Base-by-base conservation (phyloP, 2,888 invertebrate species). In the Agrotis ipsilon region DNA sequence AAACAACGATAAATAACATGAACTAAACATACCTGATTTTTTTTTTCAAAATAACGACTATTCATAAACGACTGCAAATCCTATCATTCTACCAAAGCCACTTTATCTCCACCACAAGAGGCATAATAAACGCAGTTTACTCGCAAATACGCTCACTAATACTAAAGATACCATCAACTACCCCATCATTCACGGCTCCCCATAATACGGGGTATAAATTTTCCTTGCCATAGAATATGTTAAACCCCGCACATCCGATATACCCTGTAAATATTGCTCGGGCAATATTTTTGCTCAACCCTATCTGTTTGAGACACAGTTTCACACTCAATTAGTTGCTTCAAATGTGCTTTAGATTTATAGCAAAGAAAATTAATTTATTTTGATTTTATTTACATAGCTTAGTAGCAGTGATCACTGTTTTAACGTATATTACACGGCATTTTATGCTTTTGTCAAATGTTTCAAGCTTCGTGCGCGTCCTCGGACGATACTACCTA, bases 271-370 rank as follows among this genome's bases (percentile, higher is more conserved):
- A 82, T 79, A 82, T 68, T 19, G 51, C 52, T 46, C 13, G 6
- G 18, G 43, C 51, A 24, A 63, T 68, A 78, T 65, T 68, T 73
- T 62, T 63, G 66, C 59, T 49, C 49, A 52, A 45, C 60, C 61
- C 63, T 78, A 71, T 82, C 81, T 75, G 67, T 45, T 65, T 39
- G 62, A 81, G 80, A 86, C 80, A 81, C 61, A 71, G 76, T 79
- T 79, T 86, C 73, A 79, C 84, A 82, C 79, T 73, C 81, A 83
- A 82, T 81, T 86, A 79, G 72, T 59, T 68, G 27, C 65, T 32
- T 24, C 14, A 62, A 46, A 74, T 52, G 48, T 46, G 60, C 49
- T 60, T 67, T 24, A 14, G 16, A 69, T 69, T 54, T 24, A 43
- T 46, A 46, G n/a, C 19, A 39, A 73, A 54, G 46, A 55, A 51